Evolutionary conservation across 2,888 invertebrate genomes (phyloP).

Genomic region (Apodemia hepburni): DNA sequence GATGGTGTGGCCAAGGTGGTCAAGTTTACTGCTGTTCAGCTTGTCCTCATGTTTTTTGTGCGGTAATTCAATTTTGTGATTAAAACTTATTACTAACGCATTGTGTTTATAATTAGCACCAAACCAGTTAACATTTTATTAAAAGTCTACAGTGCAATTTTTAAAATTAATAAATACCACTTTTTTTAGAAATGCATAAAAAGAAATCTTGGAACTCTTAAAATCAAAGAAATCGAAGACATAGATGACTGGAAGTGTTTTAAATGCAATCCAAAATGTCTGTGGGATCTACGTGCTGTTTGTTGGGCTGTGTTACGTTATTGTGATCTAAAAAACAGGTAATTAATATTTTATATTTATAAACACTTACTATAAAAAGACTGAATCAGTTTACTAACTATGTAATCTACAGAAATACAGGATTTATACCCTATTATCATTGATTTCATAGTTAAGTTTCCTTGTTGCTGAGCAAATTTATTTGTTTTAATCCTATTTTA

Average conservation of each 20-base stretch:
- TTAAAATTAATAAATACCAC: conserved; percentile 32
- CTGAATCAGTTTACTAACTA: too few species aligned
- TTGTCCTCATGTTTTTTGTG: conserved; percentile 87
- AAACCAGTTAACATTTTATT: too few species aligned
- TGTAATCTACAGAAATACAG: too few species aligned
- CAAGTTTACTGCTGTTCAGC: conserved; percentile 89
- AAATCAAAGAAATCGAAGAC: conserved; percentile 85
- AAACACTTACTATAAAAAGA: too few species aligned
- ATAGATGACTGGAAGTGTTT: conserved; percentile 92
- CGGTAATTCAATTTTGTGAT: conserved; percentile 52
- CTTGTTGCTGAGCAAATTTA: too few species aligned
- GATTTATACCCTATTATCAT: too few species aligned
- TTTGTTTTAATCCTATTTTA: too few species aligned
- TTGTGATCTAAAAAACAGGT: conserved; percentile 81
- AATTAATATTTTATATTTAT: conserved; percentile 32
- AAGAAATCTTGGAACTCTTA: conserved; percentile 83
- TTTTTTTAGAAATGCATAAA: conserved; percentile 85
- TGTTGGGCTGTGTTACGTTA: conserved; percentile 87
- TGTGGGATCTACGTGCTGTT: conserved; percentile 83
- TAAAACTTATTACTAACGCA: too few species aligned
- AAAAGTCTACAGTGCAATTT: background rate
- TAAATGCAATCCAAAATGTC: conserved; percentile 83
- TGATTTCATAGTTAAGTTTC: too few species aligned
- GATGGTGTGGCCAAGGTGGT: conserved; percentile 91
- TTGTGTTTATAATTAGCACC: too few species aligned